These are phyloP conservation scores for Hyperoplus lanceolatus DNA, from an alignment of 2,797 vertebrate genomes.

Conservation along the genomic window DNA sequence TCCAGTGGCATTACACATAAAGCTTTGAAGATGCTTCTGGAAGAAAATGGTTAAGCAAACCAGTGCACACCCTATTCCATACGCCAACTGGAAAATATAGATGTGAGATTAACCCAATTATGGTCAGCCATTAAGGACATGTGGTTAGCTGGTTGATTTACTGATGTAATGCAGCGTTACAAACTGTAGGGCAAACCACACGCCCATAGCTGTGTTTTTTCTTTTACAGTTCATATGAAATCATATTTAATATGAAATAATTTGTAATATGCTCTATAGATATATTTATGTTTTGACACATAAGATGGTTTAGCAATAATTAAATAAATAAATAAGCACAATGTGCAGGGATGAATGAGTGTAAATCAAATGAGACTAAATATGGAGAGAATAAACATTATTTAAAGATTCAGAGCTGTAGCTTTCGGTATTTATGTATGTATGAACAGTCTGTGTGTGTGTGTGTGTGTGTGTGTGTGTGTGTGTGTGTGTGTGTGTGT, in stretches of 20 bases:
- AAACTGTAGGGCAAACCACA: background rate
- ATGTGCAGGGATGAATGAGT: background rate
- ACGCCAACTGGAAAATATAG: background rate
- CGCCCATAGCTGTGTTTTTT: background rate
- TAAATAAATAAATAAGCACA: background rate
- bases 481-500: background rate
- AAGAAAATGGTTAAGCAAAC: constrained; percentile 3
- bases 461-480: background rate
- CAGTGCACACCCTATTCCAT: background rate
- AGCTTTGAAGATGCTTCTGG: background rate
- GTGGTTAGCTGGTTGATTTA: constrained; percentile 5
- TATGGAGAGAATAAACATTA: background rate
- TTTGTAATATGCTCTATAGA: background rate
- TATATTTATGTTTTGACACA: background rate
- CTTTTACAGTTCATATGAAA: background rate
- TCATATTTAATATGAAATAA: background rate
- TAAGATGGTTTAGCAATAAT: background rate
- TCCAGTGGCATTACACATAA: background rate
- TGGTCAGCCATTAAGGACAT: constrained; percentile 1
- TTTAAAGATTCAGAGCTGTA: background rate
- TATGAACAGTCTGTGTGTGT: background rate
- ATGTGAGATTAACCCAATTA: constrained; percentile 7
- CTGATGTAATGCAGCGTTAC: background rate
- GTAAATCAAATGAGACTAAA: background rate
- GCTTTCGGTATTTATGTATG: background rate